Evolutionary conservation across 2,113 vertebrate genomes (phyloP).

Genomic region (Myrmecobius fasciatus): DNA sequence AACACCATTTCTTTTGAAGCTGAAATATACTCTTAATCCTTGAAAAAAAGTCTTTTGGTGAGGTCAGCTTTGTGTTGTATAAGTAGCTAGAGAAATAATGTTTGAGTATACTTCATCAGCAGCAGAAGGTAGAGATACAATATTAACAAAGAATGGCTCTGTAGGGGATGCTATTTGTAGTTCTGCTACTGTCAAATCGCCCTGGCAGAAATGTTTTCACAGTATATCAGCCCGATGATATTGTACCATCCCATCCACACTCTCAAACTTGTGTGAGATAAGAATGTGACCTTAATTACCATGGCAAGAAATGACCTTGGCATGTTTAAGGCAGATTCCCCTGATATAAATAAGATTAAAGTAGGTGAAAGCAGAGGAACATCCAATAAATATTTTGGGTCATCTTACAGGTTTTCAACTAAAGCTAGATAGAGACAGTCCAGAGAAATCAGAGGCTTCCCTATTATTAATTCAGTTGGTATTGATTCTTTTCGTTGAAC

Average conservation of each 20-base stretch:
- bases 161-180: neutral
- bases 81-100: neutral
- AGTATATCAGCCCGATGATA: neutral
- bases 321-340: neutral
- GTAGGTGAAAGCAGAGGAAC: neutral
- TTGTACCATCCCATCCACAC: neutral
- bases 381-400: neutral
- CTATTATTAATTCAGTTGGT: neutral
- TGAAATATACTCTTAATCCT: neutral
- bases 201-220: neutral
- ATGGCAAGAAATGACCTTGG: neutral
- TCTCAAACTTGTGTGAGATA: neutral
- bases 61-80: neutral
- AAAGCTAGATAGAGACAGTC: neutral
- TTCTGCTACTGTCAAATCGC: neutral
- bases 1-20: neutral
- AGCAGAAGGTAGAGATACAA: neutral
- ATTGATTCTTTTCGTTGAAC: neutral
- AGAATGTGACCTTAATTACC: neutral
- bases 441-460: neutral
- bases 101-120: neutral
- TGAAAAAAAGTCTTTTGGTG: neutral
- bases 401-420: neutral
- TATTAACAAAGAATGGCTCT: neutral
- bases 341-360: neutral